Evolutionary conservation across 2,113 vertebrate species (phyloP).

Genomic region (Heterochromis multidens): DNA sequence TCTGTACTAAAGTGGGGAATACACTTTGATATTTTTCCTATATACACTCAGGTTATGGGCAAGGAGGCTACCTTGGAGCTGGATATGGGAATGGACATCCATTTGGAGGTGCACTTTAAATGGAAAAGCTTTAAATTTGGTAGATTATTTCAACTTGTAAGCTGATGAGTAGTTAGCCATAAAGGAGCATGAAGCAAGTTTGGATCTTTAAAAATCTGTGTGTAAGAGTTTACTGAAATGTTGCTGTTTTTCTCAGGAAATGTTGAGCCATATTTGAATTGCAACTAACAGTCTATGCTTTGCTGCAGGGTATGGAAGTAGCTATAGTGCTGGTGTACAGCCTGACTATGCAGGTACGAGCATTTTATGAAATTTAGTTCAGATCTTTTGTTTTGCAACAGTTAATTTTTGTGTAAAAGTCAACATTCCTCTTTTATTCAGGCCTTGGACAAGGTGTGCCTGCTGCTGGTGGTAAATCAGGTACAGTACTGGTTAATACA

Average conservation of each 20-base stretch:
- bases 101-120: constrained; percentile 30
- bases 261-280: neutral
- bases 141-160: neutral
- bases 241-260: constrained; percentile 15
- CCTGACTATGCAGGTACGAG: constrained; percentile 57
- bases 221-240: neutral
- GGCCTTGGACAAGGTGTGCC: constrained; percentile 35
- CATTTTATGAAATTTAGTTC: neutral
- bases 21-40: neutral
- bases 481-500: neutral
- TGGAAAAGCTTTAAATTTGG: neutral
- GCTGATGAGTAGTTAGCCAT: neutral
- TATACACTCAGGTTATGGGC: constrained; percentile 49
- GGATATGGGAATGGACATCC: constrained; percentile 49
- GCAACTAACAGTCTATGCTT: neutral
- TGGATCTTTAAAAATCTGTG: neutral
- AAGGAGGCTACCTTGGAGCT: constrained; percentile 33
- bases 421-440: neutral
- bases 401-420: neutral
- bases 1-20: neutral
- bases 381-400: neutral
- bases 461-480: constrained; percentile 37
- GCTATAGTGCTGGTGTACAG: constrained; percentile 37
- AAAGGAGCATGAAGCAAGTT: neutral
- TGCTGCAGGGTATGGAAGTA: constrained; percentile 51